These are phyloP conservation scores for Danionella cerebrum DNA, from an alignment of 2,113 vertebrate genomes.

Conservation along the genomic window DNA sequence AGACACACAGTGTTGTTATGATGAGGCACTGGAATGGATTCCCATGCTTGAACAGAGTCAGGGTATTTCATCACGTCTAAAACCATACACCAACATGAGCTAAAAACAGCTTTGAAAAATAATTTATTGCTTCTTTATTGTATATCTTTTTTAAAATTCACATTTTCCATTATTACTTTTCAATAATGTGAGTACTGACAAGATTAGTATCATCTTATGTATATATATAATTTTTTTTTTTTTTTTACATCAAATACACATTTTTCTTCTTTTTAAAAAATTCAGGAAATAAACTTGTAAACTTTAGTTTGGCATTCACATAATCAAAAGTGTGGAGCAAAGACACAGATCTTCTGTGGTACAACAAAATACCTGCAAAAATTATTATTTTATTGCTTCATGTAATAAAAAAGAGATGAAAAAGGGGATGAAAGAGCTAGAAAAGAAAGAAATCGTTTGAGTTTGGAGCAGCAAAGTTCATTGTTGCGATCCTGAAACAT, in stretches of 20 bases:
- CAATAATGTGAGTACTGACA: slow-evolving; percentile 62
- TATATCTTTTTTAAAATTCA: slow-evolving; percentile 54
- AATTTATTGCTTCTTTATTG: slow-evolving; percentile 96
- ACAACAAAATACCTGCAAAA: slow-evolving; percentile 79
- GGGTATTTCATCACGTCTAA: slow-evolving; percentile 86
- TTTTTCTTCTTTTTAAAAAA: slow-evolving; percentile 77
- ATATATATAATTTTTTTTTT: slow-evolving; percentile 26
- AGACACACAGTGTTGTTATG: slow-evolving; percentile 16
- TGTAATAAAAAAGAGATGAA: slow-evolving; percentile 77
- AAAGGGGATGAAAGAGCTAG: slow-evolving; percentile 48
- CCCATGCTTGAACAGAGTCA: slow-evolving; percentile 68
- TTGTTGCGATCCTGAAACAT: slow-evolving; percentile 3
- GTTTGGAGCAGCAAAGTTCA: slow-evolving; percentile 39
- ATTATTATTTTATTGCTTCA: slow-evolving; percentile 89
- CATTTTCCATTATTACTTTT: slow-evolving; percentile 55
- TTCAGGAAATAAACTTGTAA: slow-evolving; percentile 91
- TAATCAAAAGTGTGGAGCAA: slow-evolving; percentile 80
- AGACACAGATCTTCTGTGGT: slow-evolving; percentile 70
- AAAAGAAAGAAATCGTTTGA: slow-evolving; percentile 37
- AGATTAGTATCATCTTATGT: slow-evolving; percentile 64
- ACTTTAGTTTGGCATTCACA: slow-evolving; percentile 99
- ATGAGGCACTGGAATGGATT: slow-evolving; percentile 47
- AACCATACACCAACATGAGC: slow-evolving; percentile 92
- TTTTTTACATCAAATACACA: slow-evolving; percentile 41
- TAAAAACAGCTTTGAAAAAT: slow-evolving; percentile 98